These are phyloP conservation scores for Serrognathus titanus DNA, from an alignment of 2,888 invertebrate species.

Conservation along the genomic window DNA sequence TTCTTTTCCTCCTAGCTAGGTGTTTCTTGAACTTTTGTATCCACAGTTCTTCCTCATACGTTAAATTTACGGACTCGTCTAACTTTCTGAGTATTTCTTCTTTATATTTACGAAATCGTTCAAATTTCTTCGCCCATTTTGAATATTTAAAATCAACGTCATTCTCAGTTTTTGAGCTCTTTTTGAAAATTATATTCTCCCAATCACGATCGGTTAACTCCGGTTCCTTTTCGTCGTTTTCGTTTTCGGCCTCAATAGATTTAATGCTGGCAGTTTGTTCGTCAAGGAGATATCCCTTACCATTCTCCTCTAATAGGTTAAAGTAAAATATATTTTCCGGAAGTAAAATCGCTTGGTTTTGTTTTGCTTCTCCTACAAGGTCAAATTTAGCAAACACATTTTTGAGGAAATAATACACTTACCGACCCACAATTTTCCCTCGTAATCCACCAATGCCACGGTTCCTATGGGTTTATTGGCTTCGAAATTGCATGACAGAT, in stretches of 20 bases:
- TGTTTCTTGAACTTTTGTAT: conserved; percentile 15
- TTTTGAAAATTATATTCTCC: conserved; percentile 36
- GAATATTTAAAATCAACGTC: conserved; percentile 24
- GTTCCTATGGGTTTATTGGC: conserved; percentile 53
- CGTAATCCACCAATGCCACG: conserved; percentile 51
- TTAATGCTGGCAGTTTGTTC: background rate
- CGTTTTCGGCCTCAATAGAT: background rate
- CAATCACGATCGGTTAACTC: conserved; percentile 20
- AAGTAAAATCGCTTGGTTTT: conserved; percentile 29
- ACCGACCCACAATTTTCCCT: conserved; percentile 56
- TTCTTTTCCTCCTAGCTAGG: conserved; percentile 9
- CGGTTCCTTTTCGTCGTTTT: too few species aligned
- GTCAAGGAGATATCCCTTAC: conserved; percentile 27
- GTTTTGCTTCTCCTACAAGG: conserved; percentile 20
- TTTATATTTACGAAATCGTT: conserved; percentile 19
- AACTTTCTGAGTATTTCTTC: conserved; percentile 13
- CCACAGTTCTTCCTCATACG: conserved; percentile 22
- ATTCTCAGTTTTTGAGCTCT: conserved; percentile 26
- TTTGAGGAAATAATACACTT: conserved; percentile 17
- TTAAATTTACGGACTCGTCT: conserved; percentile 11
- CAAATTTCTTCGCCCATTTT: conserved; percentile 23
- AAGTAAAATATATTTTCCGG: conserved; percentile 40
- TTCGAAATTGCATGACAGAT: conserved; percentile 50
- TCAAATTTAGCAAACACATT: background rate
- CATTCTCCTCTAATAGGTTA: conserved; percentile 30